phyloP scores from a whole-genome alignment of 2,113 vertebrate genomes.

The Hiodon tergisus region DNA sequence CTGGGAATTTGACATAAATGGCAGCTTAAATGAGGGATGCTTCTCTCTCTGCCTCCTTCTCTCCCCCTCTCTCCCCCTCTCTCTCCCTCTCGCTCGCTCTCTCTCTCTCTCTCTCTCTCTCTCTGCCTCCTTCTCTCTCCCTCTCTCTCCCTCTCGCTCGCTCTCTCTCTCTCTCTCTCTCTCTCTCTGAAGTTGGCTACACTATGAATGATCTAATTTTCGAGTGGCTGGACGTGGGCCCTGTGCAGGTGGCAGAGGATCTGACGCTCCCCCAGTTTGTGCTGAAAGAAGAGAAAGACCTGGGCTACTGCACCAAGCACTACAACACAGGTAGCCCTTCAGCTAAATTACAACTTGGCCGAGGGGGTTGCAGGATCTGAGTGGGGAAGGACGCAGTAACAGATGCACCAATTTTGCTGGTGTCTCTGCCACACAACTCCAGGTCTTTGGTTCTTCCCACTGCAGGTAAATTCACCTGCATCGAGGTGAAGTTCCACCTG shows the following conservation, averaged over 20 bases:
- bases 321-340: conserved; percentile 83
- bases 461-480: conserved; percentile 90
- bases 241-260: conserved; percentile 87
- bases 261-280: conserved; percentile 88
- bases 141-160: conserved; percentile 21
- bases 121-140: conserved; percentile 6
- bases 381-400: background rate
- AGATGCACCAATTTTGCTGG: no score
- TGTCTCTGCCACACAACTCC: background rate
- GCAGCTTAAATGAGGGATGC: conserved; percentile 37
- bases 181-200: conserved; percentile 74
- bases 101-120: no score
- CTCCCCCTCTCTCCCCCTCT: no score
- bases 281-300: conserved; percentile 83
- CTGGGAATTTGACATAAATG: conserved; percentile 10
- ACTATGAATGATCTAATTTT: conserved; percentile 93
- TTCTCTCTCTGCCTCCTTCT: conserved; percentile 15
- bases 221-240: conserved; percentile 80
- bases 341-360: background rate
- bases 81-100: no score
- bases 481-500: conserved; percentile 92
- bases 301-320: conserved; percentile 87
- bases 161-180: background rate
- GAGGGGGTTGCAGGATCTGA: background rate
- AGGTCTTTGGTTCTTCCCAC: conserved; percentile 17